phyloP scores from a whole-genome alignment of 1,140 invertebrate genomes.

The Aphis craccivora region DNA sequence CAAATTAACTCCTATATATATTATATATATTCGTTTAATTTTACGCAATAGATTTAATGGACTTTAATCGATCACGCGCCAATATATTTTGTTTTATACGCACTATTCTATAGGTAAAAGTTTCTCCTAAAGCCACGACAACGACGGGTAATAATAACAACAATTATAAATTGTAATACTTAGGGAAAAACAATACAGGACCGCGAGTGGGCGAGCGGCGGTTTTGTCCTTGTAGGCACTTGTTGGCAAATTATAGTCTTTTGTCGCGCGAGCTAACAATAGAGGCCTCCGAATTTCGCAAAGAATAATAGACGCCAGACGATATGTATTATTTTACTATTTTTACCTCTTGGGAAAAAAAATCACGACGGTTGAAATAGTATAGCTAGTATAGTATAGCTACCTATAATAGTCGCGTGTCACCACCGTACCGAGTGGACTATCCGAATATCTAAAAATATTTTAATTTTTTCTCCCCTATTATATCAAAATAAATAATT shows the following conservation, averaged over 20 bases:
- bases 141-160: neutral
- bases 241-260: constrained; percentile 26
- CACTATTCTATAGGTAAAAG: neutral
- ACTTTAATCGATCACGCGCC: no score
- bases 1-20: no score
- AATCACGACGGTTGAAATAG: neutral
- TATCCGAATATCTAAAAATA: neutral
- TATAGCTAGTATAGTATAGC: no score
- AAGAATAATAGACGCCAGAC: neutral
- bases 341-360: neutral
- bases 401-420: neutral
- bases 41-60: no score
- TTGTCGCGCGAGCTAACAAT: neutral
- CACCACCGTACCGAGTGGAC: neutral
- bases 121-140: neutral
- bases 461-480: neutral
- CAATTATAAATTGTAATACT: neutral
- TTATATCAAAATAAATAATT: neutral
- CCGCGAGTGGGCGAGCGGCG: neutral
- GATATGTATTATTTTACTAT: neutral
- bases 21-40: no score
- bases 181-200: neutral
- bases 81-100: no score
- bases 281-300: neutral
- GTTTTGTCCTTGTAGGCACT: neutral